These are phyloP conservation scores for Melanotaenia trifasciata DNA, from an alignment of 2,797 vertebrate species.

Conservation along the genomic window DNA sequence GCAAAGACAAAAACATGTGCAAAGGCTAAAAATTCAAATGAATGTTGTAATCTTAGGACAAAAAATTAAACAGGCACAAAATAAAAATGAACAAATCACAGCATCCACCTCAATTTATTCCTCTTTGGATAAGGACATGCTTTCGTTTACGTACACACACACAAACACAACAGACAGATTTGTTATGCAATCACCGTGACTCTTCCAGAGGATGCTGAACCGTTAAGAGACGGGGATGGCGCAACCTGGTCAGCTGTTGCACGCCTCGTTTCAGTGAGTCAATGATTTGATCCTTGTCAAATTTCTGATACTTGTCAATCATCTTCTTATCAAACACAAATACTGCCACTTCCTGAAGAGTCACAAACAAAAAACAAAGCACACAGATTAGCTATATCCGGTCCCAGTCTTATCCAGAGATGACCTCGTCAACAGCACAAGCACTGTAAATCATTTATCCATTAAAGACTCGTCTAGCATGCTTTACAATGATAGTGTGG, in stretches of 20 bases:
- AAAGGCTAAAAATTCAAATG: background rate
- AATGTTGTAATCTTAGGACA: constrained; percentile 1
- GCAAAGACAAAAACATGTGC: background rate
- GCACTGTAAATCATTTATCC: background rate
- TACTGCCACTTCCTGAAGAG: constrained; percentile 94
- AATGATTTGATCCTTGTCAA: constrained; percentile 97
- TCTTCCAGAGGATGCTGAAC: constrained; percentile 98
- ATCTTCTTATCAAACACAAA: constrained; percentile 99
- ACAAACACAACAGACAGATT: constrained; percentile 15
- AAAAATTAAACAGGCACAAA: background rate
- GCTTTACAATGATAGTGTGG: background rate
- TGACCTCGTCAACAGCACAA: background rate
- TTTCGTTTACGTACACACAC: background rate
- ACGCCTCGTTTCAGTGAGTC: constrained; percentile 95
- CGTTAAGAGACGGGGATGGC: constrained; percentile 95
- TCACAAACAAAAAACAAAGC: constrained; percentile 14
- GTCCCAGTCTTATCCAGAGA: background rate
- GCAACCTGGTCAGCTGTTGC: constrained; percentile 94
- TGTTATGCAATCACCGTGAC: constrained; percentile 87
- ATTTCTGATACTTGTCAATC: constrained; percentile 96
- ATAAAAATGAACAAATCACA: constrained; percentile 14
- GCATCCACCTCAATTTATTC: constrained; percentile 10
- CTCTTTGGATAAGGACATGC: constrained; percentile 44
- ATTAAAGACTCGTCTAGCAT: background rate
- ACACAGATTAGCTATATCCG: background rate